Conservation (phyloP, 2,113 vertebrate species). For the Oophaga pumilio region DNA sequence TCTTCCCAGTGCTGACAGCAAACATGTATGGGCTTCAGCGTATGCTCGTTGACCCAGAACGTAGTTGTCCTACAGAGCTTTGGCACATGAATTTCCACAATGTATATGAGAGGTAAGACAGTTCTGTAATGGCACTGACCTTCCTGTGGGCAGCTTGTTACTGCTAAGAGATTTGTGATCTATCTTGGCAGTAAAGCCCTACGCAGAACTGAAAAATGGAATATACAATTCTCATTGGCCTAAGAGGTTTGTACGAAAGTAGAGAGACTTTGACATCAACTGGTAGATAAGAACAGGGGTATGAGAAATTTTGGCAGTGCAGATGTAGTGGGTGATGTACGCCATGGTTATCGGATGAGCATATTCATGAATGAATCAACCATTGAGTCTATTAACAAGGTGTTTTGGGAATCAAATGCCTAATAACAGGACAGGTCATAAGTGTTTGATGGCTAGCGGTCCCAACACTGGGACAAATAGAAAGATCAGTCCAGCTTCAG, state of each 20-base stretch:
- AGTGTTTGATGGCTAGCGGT: no score
- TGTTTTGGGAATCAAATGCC: no score
- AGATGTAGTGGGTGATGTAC: background rate
- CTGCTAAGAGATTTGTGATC: slow-evolving; percentile 13
- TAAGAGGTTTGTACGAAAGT: background rate
- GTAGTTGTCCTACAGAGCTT: background rate
- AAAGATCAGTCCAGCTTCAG: no score
- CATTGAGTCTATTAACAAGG: background rate
- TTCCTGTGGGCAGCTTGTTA: slow-evolving; percentile 36
- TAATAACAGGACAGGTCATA: no score
- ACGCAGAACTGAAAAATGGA: background rate
- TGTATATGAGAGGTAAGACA: background rate
- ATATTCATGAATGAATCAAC: background rate
- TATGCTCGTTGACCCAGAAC: slow-evolving; percentile 24
- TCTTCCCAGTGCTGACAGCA: background rate
- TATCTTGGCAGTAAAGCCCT: background rate
- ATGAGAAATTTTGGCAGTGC: background rate
- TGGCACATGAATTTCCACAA: background rate
- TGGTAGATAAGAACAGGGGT: background rate
- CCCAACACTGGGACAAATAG: no score
- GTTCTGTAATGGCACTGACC: slow-evolving; percentile 13
- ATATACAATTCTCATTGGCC: background rate
- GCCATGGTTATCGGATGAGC: no score
- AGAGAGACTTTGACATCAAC: background rate
- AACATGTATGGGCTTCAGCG: background rate